Base-by-base conservation (phyloP, 1,140 invertebrate genomes). In the Drosophila carrolli region DNA sequence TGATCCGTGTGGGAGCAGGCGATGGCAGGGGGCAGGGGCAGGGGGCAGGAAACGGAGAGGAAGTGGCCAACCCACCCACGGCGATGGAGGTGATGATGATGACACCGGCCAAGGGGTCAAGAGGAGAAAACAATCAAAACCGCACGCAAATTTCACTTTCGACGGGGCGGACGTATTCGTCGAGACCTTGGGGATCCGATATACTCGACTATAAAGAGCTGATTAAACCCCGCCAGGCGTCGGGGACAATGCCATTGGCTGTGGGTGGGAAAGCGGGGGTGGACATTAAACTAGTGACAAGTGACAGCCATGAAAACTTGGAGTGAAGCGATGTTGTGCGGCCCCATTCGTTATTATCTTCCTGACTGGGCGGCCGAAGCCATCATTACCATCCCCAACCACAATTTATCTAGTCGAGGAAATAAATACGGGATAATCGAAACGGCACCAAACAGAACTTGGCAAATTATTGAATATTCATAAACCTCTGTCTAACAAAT, bases 61-160 rank as follows among this genome's bases (percentile, higher is more conserved):
- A 38, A 23, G 63, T 54, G 55, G 40, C 43, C 27, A 43, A 57
- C 50, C 40, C 35, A 44, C 59, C 41, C 59, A 48, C 32, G 29
- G 37, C 14, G 38, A 57, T 14, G 23, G 41, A 38, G 14, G 43
- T 37, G 19, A 46, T 58, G 40, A 35, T 32, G 37, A 29, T 27
- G 40, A 23, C 13, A 53, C 27, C 53, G 27, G 56, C 16, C 40
- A 32, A 4, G 13, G 41, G 47, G 47, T 11, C 16, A 23, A 13
- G 19, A 16, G 38, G 43, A 23, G 51, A 37, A 58, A 71, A 50
- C 43, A 75, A 76, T 67, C 72, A 55, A 67, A 44, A 58, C 50
- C 74, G 48, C 74, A 68, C 55, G 72, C 73, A 48, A 66, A 50
- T 57, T 53, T 75, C 71, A 67, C 71, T 75, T 62, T 71, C 51